Conservation (phyloP, 1,140 invertebrate genomes). For the Pseudobourletiella spinata region DNA sequence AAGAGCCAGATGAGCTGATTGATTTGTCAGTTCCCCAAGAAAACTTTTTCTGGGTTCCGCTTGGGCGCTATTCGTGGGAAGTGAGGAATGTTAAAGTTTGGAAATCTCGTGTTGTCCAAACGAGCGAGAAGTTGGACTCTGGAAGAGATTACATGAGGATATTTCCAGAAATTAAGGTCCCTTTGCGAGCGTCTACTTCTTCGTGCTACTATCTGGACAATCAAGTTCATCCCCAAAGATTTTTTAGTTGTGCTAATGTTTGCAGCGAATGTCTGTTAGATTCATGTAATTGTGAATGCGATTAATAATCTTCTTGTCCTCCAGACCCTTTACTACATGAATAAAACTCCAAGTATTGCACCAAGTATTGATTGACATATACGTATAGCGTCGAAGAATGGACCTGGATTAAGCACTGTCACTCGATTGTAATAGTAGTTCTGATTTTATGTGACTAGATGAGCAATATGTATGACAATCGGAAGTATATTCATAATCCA, state of each 20-base stretch:
- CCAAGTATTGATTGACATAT: no score
- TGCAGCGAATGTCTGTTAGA: background rate
- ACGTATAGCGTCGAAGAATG: no score
- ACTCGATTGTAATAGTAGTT: no score
- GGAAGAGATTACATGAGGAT: background rate
- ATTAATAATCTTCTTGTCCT: no score
- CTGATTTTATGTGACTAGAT: no score
- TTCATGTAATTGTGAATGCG: background rate
- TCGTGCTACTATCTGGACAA: background rate
- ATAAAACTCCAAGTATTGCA: no score
- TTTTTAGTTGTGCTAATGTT: background rate
- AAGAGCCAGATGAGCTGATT: no score
- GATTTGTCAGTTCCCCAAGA: no score
- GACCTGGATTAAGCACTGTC: no score
- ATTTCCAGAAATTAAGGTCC: background rate
- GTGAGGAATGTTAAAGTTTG: background rate
- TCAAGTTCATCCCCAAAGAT: background rate
- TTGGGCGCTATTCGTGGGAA: background rate
- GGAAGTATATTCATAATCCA: no score
- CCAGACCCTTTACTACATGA: no score
- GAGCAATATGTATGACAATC: no score
- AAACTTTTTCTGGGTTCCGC: background rate
- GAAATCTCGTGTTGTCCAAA: background rate
- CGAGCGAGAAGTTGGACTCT: background rate
- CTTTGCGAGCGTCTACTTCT: background rate